Conservation (phyloP, 2,797 vertebrate species). For the Carduelis carduelis region DNA sequence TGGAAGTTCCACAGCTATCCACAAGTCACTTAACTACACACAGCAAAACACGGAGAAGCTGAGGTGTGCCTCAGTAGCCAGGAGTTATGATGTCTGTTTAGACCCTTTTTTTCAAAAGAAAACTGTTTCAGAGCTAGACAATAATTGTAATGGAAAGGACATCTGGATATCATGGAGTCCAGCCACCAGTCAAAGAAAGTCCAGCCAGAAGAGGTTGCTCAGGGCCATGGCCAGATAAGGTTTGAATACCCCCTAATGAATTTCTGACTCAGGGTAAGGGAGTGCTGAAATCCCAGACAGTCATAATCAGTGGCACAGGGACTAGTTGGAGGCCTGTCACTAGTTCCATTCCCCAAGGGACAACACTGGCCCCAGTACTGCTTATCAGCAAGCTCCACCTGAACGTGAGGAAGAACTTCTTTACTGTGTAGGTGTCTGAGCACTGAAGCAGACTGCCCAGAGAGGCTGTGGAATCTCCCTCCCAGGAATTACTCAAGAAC, state of each 20-base stretch:
- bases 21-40: not conserved
- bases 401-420: not conserved
- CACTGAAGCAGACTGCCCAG: not conserved
- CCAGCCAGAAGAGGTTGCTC: not conserved
- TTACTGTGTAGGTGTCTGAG: not conserved
- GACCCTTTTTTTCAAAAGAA: not conserved
- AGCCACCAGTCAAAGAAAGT: not conserved
- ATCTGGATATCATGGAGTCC: not conserved
- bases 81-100: not conserved
- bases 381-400: not conserved
- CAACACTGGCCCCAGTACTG: not conserved
- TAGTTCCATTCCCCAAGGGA: not conserved
- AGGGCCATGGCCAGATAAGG: not conserved
- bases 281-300: not conserved
- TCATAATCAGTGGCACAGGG: not conserved
- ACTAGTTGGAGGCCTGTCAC: not conserved
- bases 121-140: not conserved
- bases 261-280: not conserved
- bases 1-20: not conserved
- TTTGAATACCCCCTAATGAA: accelerated
- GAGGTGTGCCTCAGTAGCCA: not conserved
- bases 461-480: not conserved
- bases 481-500: not conserved
- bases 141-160: not conserved
- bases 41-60: not conserved